Evolutionary conservation across 64 coral and sea anemone species (phyloP), one percentile per base, ranked within the genome.

Genomic region (Trachythela sp.): DNA sequence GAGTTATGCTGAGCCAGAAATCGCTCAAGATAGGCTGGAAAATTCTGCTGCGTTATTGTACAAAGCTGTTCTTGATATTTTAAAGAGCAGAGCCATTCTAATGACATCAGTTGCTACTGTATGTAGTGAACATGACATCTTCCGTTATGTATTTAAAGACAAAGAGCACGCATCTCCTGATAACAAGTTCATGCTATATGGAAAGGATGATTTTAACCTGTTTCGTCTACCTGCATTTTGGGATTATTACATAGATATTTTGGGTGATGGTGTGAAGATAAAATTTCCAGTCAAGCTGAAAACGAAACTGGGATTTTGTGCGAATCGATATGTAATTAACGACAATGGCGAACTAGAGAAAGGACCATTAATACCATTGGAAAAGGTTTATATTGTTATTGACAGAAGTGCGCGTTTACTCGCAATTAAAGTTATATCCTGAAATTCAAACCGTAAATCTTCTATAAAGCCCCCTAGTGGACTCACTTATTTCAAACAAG

Each of bases 171-270:
- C 45, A 26, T 50, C 42, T 24, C 22, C 85, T 50, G 48, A 86
- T 33, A 26, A 36, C 48, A 52, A 36, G 34, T 80, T 80, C 75
- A 80, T 80, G 14, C 33, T 80, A 30, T 80, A 80, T 39, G 75
- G 35, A 15, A 80, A 39, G 13, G 32, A 86, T 8, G 42, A 54
- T 34, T 36, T 86, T 86, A 37, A 29, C 18, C 5, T 20, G 27
- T 58, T 54, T 32, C 1, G 48, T 33, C 85, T 86, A 15, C 48
- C 85, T 54, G 26, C 43, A 8, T 86, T 54, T 54, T 86, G 85
- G 85, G n/a, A 52, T 30, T 86, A 86, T 58, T 86, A 86, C 85
- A 27, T 50, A 4, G 85, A 86, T 86, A 48, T 26, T 50, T 54
- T 86, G 52, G 85, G 85, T 26, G 15, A 86, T 50, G 85, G 85